Evolutionary conservation across 1,140 invertebrate genomes (phyloP), one percentile per base, ranked within the genome.

Genomic region (Ridgeia piscesae): DNA sequence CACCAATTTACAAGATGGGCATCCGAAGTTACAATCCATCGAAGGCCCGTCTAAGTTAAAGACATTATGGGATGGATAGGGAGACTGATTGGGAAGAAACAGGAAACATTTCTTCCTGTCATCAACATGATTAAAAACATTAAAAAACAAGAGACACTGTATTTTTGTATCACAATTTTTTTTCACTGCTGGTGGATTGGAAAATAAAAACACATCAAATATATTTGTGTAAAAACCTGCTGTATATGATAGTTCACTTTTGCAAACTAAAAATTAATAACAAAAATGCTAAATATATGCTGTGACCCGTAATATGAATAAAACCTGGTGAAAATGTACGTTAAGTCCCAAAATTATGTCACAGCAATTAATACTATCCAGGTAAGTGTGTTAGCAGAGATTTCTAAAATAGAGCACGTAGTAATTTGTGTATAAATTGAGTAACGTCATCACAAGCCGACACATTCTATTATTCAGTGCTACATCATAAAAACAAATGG

Each of bases 91-190:
- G 58, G 6, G 58, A 77, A 77, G 58, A 77, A 21, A 77, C 58
- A 77, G n/a, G n/a, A n/a, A n/a, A n/a, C n/a, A n/a, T n/a, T n/a
- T n/a, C n/a, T n/a, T n/a, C n/a, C n/a, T n/a, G n/a, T n/a, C n/a
- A n/a, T n/a, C n/a, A n/a, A n/a, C n/a, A n/a, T n/a, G n/a, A n/a
- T n/a, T n/a, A n/a, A n/a, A n/a, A 42, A 42, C 42, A 42, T 4
- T 42, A 6, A 42, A 42, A 42, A 27, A 77, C 58, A 77, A 2
- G 58, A 77, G 27, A 77, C 58, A 77, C 58, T 77, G 27, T 77
- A 77, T 77, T 77, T 77, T 77, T 77, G 58, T 77, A 77, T 77
- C 58, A 77, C 42, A 42, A n/a, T n/a, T n/a, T n/a, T n/a, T n/a
- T n/a, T n/a, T n/a, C n/a, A n/a, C n/a, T n/a, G n/a, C 42, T 42